Conservation (phyloP, 2,888 invertebrate genomes). For the Auanema freiburgensis region DNA sequence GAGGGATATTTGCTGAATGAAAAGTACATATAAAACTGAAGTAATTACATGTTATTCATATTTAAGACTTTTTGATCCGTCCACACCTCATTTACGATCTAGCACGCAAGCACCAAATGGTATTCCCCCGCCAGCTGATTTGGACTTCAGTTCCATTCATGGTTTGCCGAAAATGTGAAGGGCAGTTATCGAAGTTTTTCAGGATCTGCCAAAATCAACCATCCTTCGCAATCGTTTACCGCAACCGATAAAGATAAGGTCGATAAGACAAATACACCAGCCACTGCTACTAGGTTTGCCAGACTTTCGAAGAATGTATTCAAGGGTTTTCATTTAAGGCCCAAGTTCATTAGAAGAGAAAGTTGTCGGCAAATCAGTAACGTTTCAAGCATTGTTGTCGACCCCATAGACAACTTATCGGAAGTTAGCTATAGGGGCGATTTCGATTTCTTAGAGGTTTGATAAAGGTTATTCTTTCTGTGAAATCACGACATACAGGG, state of each 20-base stretch:
- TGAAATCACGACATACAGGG: conserved; percentile 6
- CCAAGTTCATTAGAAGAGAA: conserved; percentile 3
- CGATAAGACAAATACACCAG: background rate
- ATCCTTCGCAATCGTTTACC: background rate
- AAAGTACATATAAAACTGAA: conserved; percentile 11
- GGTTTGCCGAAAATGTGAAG: conserved; percentile 1
- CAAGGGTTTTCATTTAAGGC: background rate
- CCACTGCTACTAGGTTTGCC: background rate
- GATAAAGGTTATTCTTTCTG: background rate
- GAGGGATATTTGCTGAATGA: conserved; percentile 36
- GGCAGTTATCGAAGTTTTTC: background rate
- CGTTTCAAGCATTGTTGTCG: background rate
- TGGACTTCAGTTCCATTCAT: conserved; percentile 19
- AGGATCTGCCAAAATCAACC: background rate
- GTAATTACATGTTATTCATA: background rate
- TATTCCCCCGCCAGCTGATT: conserved; percentile 4
- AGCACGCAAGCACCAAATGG: conserved; percentile 15
- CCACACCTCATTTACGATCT: background rate
- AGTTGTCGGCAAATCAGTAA: conserved; percentile 2
- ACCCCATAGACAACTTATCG: conserved; percentile 2
- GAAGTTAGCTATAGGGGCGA: conserved; percentile 12
- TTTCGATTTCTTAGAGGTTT: conserved; percentile 32
- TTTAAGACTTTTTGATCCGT: conserved; percentile 16
- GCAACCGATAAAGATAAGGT: background rate
- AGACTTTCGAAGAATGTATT: background rate